Evolutionary conservation across 2,888 invertebrate genomes (phyloP), one percentile per base, ranked within the genome.

Genomic region (Folsomia candida): DNA sequence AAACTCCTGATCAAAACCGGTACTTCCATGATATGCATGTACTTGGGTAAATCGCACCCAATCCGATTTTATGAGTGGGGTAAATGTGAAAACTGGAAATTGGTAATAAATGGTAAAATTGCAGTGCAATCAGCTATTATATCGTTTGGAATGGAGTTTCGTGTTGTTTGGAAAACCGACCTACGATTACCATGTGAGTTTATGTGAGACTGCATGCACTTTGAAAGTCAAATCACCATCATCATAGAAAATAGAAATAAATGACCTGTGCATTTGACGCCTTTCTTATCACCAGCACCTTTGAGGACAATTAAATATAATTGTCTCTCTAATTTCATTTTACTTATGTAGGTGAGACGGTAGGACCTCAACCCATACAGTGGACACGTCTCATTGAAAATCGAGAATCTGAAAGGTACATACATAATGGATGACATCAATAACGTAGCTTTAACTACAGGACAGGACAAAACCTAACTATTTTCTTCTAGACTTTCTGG

Each of bases 331-430:
- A n/a, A n/a, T n/a, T n/a, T n/a, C n/a, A n/a, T n/a, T n/a, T n/a
- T n/a, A n/a, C n/a, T n/a, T n/a, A n/a, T 37, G 37, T 4, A 9
- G 74, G 76, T 37, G 76, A 76, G 37, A 73, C 65, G 63, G 74
- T 75, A 18, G 73, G 74, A 70, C 73, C 71, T 71, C 4, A 37
- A 37, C 71, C 78, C 27, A 66, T 67, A 64, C 78, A 71, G 76
- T 78, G 77, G 76, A 76, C 68, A 63, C 64, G 66, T 67, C 68
- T 70, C 63, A 58, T 72, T 63, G 71, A 74, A 67, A 22, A 69
- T n/a, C 62, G 70, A 59, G 76, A 75, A 28, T 72, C 68, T 61
- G 77, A 78, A 29, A 69, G 77, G 78, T 78, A 54, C 3, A n/a
- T n/a, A n/a, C n/a, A n/a, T n/a, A n/a, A n/a, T 37, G 58, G n/a